A percentile compares a stretch with the other conserved stretches of the same genome.
phyloP scores from a whole-genome alignment of 2,113 vertebrate genomes.

The Bothrops jararaca region DNA sequence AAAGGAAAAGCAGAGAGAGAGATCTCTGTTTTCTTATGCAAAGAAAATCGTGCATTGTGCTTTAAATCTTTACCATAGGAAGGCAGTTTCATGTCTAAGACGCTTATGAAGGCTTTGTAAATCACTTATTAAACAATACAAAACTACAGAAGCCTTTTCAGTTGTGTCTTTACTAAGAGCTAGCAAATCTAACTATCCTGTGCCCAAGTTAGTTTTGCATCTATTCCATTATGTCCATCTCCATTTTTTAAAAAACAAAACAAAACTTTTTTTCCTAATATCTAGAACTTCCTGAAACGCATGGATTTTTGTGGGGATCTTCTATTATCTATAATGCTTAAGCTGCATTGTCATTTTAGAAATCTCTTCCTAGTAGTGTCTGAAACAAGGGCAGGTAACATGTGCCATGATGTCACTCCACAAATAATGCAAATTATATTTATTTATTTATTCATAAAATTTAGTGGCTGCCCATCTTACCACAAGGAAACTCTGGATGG shows the following conservation, averaged over 20 bases:
- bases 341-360: background rate
- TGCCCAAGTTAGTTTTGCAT: background rate
- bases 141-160: background rate
- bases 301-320: background rate
- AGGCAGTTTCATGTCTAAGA: background rate
- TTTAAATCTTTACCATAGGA: background rate
- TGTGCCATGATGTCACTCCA: background rate
- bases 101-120: background rate
- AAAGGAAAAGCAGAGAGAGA: background rate
- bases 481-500: too few relatives aligned
- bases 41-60: background rate
- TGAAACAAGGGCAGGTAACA: background rate
- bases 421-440: background rate
- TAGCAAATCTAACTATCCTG: background rate
- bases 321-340: background rate
- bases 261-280: background rate
- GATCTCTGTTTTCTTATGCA: background rate
- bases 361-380: background rate
- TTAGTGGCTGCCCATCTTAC: too few relatives aligned
- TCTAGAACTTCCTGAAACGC: background rate
- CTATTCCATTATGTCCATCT: background rate
- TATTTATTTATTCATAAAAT: too few relatives aligned
- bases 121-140: background rate
- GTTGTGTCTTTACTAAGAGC: background rate
- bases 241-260: too few relatives aligned